Base-by-base conservation (phyloP, 2,888 invertebrate genomes). In the Philonicus albiceps region DNA sequence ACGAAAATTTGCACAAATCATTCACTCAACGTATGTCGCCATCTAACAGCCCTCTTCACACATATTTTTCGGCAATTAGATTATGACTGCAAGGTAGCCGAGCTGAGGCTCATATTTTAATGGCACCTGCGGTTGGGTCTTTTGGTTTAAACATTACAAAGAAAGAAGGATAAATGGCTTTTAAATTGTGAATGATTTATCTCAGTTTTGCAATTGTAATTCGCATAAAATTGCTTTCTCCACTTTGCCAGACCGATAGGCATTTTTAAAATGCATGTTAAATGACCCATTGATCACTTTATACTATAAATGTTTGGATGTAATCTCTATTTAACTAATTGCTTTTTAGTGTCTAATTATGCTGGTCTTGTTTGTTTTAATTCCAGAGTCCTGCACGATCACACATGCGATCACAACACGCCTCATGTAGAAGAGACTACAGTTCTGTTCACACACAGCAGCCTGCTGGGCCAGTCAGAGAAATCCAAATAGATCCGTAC, bases 401-500 rank as follows among this genome's bases (percentile, higher is more conserved):
- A 86, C 78, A 78, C 43, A 86, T 16, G 27, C 72, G 86, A 64
- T 19, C 22, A 64, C 84, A 84, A 72, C 88, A 89, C 11, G 3
- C 11, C 81, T 87, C 87, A 49, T 87, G 88, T 37, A 88, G 86
- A 81, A 93, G 94, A 90, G 94, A 93, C 89, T 95, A 94, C 93
- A 95, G 95, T 90, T 95, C 96, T 75, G 95, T 96, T 92, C 95
- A 96, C 91, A 96, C 96, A 89, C 95, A 95, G 88, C 95, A 96
- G 92, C 96, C 96, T 19, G 92, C 91, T 87, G 96, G 96, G 90
- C 95, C 96, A 27, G 93, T 96, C 90, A 95, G 96, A 86, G 96
- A 96, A 91, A 95, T 96, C 91, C 95, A 96, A 93, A 94, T 97
- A 89, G 97, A 97, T 93, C 98, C 98, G 88, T 98, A 97, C 92